Evolutionary conservation across 2,888 invertebrate species (phyloP).

Genomic region (Melanostoma scalare): DNA sequence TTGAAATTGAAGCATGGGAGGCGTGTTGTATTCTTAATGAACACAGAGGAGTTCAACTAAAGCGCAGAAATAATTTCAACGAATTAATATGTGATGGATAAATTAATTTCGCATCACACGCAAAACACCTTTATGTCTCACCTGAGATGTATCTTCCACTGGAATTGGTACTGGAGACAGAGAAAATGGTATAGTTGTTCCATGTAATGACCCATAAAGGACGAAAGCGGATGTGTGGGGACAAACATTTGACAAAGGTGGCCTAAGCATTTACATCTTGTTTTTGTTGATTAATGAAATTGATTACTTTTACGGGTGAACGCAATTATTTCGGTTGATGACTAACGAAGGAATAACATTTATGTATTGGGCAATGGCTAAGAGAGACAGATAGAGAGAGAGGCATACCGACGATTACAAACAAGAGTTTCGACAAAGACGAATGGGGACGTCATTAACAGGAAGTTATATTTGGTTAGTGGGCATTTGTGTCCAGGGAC

Average conservation of each 20-base stretch:
- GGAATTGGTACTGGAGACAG: slow-evolving; percentile 37
- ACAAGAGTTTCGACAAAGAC: background rate
- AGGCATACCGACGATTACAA: background rate
- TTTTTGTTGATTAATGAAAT: slow-evolving; percentile 64
- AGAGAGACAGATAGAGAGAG: slow-evolving; percentile 1
- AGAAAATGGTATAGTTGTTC: too few relatives aligned
- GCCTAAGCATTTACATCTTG: slow-evolving; percentile 1
- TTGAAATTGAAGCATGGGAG: slow-evolving; percentile 33
- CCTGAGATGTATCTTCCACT: background rate
- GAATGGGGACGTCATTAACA: slow-evolving; percentile 55
- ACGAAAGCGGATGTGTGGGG: slow-evolving; percentile 37
- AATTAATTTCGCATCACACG: slow-evolving; percentile 55
- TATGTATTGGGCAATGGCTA: slow-evolving; percentile 7
- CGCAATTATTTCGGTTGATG: slow-evolving; percentile 48
- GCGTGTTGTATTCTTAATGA: background rate
- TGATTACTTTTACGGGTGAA: slow-evolving; percentile 54
- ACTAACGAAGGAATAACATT: slow-evolving; percentile 54
- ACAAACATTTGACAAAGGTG: background rate
- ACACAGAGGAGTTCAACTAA: too few relatives aligned
- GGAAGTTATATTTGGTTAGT: slow-evolving; percentile 60
- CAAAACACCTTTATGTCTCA: background rate
- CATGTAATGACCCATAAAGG: slow-evolving; percentile 61
- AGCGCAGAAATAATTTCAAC: slow-evolving; percentile 5
- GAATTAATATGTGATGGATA: slow-evolving; percentile 56
- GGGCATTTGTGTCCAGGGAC: slow-evolving; percentile 26